Conservation (phyloP, 1,140 invertebrate species). For the Drosophila repletoides region DNA sequence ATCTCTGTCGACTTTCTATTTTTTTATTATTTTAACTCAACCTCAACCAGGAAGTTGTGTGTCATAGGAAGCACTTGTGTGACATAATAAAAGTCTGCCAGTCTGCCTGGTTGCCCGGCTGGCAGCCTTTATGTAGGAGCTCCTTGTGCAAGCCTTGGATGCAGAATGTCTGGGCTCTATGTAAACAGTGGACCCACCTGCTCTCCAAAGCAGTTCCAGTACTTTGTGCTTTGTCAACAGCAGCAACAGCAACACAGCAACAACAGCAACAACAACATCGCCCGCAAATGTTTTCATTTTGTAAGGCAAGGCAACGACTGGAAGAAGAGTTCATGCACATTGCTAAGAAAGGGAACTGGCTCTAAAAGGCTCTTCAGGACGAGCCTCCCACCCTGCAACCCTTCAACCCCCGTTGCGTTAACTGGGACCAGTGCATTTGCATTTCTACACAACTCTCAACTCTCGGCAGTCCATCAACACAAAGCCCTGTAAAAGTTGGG, state of each 20-base stretch:
- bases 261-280: slow-evolving; percentile 26
- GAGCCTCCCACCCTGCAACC: background rate
- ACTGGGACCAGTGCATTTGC: slow-evolving; percentile 27
- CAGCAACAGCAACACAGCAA: slow-evolving; percentile 41
- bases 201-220: slow-evolving; percentile 41
- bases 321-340: slow-evolving; percentile 29
- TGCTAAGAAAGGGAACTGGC: slow-evolving; percentile 28
- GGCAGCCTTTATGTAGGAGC: slow-evolving; percentile 37
- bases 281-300: slow-evolving; percentile 68
- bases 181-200: slow-evolving; percentile 37
- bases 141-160: background rate
- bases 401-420: background rate
- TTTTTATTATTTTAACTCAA: slow-evolving; percentile 37
- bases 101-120: too few relatives aligned
- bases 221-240: slow-evolving; percentile 69
- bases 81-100: slow-evolving; percentile 76
- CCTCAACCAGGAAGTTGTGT: slow-evolving; percentile 69
- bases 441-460: slow-evolving; percentile 18
- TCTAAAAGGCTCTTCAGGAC: slow-evolving; percentile 48
- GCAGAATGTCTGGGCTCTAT: slow-evolving; percentile 23
- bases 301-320: slow-evolving; percentile 45
- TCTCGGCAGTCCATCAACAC: slow-evolving; percentile 25
- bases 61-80: slow-evolving; percentile 77
- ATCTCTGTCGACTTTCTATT: slow-evolving; percentile 15
- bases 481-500: slow-evolving; percentile 4